Percentiles rank a stretch among this genome's conserved stretches.
Evolutionary conservation across 2,797 vertebrate species (phyloP).

Genomic region (Molossus molossus): DNA sequence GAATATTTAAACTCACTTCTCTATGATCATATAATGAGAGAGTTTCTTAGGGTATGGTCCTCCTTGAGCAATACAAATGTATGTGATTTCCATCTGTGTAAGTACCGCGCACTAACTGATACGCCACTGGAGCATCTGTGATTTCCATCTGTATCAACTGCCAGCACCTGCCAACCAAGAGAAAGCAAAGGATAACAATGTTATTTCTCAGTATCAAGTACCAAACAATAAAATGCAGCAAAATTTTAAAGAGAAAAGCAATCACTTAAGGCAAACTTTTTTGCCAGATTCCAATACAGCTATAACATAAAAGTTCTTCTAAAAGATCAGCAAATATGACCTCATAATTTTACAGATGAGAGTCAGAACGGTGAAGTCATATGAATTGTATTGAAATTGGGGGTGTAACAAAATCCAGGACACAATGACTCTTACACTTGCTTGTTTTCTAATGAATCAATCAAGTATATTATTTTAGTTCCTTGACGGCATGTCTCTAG

Average conservation of each 20-base stretch:
- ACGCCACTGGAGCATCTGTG: background rate
- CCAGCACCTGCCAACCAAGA: background rate
- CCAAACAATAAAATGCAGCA: conserved; percentile 28
- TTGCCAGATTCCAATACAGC: background rate
- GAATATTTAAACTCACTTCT: background rate
- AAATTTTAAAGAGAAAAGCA: conserved; percentile 33
- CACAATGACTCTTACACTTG: background rate
- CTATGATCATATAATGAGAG: background rate
- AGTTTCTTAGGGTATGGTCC: background rate
- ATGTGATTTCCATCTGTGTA: background rate
- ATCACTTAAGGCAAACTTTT: conserved; percentile 22
- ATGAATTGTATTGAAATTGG: background rate
- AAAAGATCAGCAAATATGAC: background rate
- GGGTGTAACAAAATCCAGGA: conserved; percentile 3
- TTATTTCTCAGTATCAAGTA: conserved; percentile 10
- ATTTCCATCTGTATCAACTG: background rate
- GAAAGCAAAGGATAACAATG: background rate
- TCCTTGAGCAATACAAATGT: conserved; percentile 24
- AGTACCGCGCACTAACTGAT: too few relatives aligned
- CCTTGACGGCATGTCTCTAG: background rate
- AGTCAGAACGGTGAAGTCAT: conserved; percentile 14
- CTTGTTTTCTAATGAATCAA: conserved; percentile 8
- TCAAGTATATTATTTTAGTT: conserved; percentile 32
- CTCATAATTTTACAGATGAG: conserved; percentile 8
- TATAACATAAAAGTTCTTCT: background rate